These are phyloP conservation scores for Criorhina ranunculi DNA, from an alignment of 2,888 invertebrate genomes.

Conservation along the genomic window DNA sequence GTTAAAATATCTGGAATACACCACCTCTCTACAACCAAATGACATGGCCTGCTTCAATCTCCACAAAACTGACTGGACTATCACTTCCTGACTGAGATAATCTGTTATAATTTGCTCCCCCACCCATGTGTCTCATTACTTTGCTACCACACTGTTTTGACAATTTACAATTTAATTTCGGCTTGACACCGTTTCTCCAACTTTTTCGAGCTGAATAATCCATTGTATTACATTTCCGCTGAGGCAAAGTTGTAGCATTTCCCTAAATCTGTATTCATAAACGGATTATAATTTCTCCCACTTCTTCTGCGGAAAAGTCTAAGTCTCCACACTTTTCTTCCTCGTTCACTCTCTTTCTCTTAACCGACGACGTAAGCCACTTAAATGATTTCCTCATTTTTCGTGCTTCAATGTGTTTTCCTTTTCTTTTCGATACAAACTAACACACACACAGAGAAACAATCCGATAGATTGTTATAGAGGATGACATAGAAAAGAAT, in stretches of 20 bases:
- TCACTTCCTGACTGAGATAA: no score
- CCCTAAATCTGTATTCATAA: constrained; percentile 68
- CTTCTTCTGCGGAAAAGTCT: not conserved
- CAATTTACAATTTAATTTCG: constrained; percentile 6
- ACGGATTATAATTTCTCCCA: constrained; percentile 63
- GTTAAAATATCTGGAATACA: no score
- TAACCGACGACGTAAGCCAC: constrained; percentile 64
- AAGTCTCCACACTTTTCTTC: not conserved
- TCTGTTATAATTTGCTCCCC: no score
- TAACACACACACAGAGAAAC: constrained; percentile 20
- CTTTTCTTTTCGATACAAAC: constrained; percentile 32
- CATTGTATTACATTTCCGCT: constrained; percentile 31
- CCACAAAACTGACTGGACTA: no score
- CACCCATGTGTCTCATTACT: not conserved
- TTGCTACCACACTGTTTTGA: constrained; percentile 19
- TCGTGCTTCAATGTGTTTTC: constrained; percentile 50
- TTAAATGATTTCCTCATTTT: constrained; percentile 75
- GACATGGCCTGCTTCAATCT: no score
- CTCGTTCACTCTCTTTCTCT: not conserved
- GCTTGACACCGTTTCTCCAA: constrained; percentile 7
- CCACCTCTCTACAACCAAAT: no score
- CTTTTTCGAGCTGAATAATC: constrained; percentile 12
- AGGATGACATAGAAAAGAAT: constrained; percentile 69
- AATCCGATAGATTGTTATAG: constrained; percentile 62
- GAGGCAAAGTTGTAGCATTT: constrained; percentile 43